Evolutionary conservation across 2,113 vertebrate genomes (phyloP), one percentile per base, ranked within the genome.

Genomic region (Climacteris rufus): DNA sequence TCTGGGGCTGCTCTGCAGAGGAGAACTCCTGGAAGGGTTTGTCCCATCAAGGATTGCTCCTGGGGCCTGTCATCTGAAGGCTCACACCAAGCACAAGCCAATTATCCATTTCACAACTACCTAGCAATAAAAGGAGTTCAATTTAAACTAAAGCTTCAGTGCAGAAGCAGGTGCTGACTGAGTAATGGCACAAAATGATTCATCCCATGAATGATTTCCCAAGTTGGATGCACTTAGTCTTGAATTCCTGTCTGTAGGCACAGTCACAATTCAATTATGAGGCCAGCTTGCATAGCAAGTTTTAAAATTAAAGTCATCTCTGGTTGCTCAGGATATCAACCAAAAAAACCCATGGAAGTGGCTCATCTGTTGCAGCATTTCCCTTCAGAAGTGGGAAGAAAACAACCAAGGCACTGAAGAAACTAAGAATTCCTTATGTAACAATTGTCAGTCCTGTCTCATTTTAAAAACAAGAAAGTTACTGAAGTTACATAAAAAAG

Each of bases 161-260:
- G 82, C 17, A 72, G 74, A 74, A 90, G 81, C 85, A 88, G 86
- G 83, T 93, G 91, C 80, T 94, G 56, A 63, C 77, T 81, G 86
- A 89, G 89, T 33, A 93, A 90, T 45, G 0, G 15, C 44, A 56
- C 47, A 4, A 63, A 83, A 49, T 80, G 63, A 96, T 81, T 94
- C 71, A 90, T 70, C 80, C 64, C 72, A 10, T 14, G 27, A 83
- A 65, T 21, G 19, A 92, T 68, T 94, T 84, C 68, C 3, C 52
- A 92, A 92, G 56, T 59, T 88, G 86, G 71, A 86, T 30, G 63
- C 45, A 69, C 50, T 86, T 18, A 28, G 33, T 7, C 66, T 47
- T 54, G 59, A 94, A 90, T 92, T 66, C 76, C 69, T 92, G 89
- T 86, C 94, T 87, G 76, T 72, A 92, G 93, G 93, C 76, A 86